Evolutionary conservation across 2,797 vertebrate genomes (phyloP), one percentile per base, ranked within the genome.

Genomic region (Propithecus perrieri): DNA sequence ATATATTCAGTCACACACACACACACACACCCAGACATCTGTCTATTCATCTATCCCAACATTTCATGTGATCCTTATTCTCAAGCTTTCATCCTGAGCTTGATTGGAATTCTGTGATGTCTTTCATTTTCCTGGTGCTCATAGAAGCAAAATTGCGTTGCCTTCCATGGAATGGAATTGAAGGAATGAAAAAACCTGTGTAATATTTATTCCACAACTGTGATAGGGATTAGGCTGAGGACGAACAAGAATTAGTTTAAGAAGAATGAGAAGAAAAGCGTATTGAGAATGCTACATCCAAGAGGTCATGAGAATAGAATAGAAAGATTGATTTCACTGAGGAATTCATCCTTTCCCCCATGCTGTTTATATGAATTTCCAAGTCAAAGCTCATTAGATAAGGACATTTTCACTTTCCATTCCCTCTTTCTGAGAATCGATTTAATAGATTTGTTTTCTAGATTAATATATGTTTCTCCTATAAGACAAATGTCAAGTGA

Each of bases 271-370:
- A 97, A 98, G 83, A 91, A 67, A 93, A 71, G 22, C 0, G 48
- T 97, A 95, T 94, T 98, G 93, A 97, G 90, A 97, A 41, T 28
- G 69, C 8, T 65, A 96, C 46, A 85, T 97, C 92, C 88, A 92
- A 95, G 93, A 96, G 85, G 81, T 14, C 92, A 83, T 83, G 92
- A 91, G 96, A 98, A 97, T 95, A 84, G 75, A 97, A 93, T 93
- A n/a, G 41, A 59, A 85, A 86, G 43, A 41, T 59, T 72, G 87
- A 97, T 94, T 98, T 96, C 96, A 95, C 46, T 53, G 50, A 97
- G 90, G 55, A 26, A 26, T 57, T 57, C 71, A 90, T 46, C 61
- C 89, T 98, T 98, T 97, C 79, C 84, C 26, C 1, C 48, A 90
- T 91, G 55, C 26, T 11, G 83, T 94, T 92, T 97, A 95, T 83